phyloP scores from a whole-genome alignment of 1,140 invertebrate genomes.

The Drosophila parvula region DNA sequence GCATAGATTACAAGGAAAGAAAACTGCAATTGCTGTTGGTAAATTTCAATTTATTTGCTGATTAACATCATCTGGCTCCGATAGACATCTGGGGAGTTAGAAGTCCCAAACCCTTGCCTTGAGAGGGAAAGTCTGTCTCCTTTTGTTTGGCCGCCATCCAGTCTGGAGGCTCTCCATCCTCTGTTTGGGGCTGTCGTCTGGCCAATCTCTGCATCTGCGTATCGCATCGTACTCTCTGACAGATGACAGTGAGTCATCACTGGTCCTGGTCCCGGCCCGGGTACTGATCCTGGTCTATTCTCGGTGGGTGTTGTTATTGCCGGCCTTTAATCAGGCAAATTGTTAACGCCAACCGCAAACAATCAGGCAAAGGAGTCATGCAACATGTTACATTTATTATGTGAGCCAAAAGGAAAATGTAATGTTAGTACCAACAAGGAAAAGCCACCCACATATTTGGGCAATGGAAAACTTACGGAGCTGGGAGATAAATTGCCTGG shows the following conservation, averaged over 20 bases:
- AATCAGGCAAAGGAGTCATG: constrained; percentile 64
- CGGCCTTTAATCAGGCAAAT: constrained; percentile 78
- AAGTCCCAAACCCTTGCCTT: neutral
- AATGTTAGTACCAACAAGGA: neutral
- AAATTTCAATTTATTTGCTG: constrained; percentile 4
- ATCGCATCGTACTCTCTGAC: constrained; percentile 56
- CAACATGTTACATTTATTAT: constrained; percentile 69
- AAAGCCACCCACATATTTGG: constrained; percentile 17
- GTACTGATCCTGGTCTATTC: neutral
- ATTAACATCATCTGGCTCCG: constrained; percentile 1
- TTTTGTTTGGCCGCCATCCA: constrained; percentile 69
- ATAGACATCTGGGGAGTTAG: neutral
- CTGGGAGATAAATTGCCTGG: constrained; percentile 69
- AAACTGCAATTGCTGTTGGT: neutral
- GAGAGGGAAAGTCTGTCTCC: constrained; percentile 17
- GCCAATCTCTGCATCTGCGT: constrained; percentile 55
- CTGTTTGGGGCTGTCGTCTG: constrained; percentile 36
- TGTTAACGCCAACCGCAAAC: constrained; percentile 72
- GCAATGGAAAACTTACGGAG: constrained; percentile 17
- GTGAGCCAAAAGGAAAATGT: neutral
- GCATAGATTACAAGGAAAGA: no score
- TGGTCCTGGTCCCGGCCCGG: neutral
- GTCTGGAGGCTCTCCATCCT: constrained; percentile 41
- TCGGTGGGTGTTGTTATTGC: constrained; percentile 17
- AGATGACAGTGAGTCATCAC: constrained; percentile 72